A percentile compares a stretch with the other conserved stretches of the same genome.
Evolutionary conservation across 2,797 vertebrate species (phyloP).

Genomic region (Phrynocephalus vlangalii): DNA sequence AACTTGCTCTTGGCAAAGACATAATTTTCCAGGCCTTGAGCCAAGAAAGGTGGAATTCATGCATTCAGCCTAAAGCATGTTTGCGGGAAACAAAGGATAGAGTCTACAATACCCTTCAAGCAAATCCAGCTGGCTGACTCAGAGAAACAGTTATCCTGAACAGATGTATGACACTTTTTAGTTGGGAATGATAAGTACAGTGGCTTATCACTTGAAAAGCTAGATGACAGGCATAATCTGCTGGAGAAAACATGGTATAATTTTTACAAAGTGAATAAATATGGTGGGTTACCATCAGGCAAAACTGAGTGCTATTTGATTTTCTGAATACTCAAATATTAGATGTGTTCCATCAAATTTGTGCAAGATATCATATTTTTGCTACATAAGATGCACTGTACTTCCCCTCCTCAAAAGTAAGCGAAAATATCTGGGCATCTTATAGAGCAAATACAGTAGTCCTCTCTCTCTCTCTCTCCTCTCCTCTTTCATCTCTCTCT

Average conservation of each 20-base stretch:
- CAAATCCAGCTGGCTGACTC: slow-evolving; percentile 11
- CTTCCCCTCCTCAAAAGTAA: too few species aligned
- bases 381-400: too few species aligned
- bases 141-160: slow-evolving; percentile 11
- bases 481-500: too few species aligned
- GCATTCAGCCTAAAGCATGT: slow-evolving; percentile 18
- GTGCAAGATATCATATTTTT: too few species aligned
- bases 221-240: neutral
- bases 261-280: neutral
- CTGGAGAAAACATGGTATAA: neutral
- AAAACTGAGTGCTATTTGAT: neutral
- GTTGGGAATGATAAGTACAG: neutral
- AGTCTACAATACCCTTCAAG: slow-evolving; percentile 1
- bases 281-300: neutral
- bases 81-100: slow-evolving; percentile 27
- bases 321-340: neutral
- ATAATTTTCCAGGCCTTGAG: slow-evolving; percentile 61
- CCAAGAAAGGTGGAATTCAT: slow-evolving; percentile 61
- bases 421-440: too few species aligned
- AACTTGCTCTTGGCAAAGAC: slow-evolving; percentile 39
- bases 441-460: too few species aligned
- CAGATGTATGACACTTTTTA: slow-evolving; percentile 24
- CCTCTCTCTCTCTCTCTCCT: too few species aligned
- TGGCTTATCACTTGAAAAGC: neutral
- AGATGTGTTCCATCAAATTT: neutral